A percentile compares a stretch with the other conserved stretches of the same genome.
Conservation (phyloP, 2,888 invertebrate species). For the Pristionchus japonicus region DNA sequence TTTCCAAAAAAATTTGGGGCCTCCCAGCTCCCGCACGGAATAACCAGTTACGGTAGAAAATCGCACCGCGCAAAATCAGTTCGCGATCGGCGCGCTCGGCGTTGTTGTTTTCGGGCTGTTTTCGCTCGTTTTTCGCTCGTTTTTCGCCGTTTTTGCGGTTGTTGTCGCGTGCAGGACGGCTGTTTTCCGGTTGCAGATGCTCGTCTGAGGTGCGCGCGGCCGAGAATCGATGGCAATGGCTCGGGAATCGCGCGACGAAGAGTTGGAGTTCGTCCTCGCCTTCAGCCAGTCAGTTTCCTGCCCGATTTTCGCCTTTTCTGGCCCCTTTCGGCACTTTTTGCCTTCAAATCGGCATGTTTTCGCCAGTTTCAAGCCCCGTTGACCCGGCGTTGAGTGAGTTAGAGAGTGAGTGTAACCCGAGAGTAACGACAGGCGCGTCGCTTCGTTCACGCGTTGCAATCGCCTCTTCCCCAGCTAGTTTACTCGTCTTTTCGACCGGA, state of each 20-base stretch:
- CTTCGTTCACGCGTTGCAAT: neutral
- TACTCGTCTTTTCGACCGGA: too few relatives aligned
- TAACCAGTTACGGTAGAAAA: too few relatives aligned
- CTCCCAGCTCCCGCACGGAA: too few relatives aligned
- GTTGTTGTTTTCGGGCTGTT: neutral
- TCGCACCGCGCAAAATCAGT: too few relatives aligned
- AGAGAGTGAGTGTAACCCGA: neutral
- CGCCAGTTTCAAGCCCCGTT: neutral
- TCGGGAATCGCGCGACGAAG: slow-evolving; percentile 50
- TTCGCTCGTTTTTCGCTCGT: neutral
- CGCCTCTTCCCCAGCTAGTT: neutral
- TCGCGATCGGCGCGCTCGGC: neutral
- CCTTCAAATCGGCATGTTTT: neutral
- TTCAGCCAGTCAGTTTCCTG: slow-evolving; percentile 54
- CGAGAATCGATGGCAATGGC: neutral
- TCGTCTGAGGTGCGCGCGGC: neutral
- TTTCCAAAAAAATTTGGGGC: too few relatives aligned
- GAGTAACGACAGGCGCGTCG: neutral
- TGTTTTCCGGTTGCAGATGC: neutral
- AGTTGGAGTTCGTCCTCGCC: slow-evolving; percentile 58
- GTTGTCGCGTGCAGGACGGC: neutral
- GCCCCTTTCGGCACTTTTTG: neutral
- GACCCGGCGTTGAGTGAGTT: neutral
- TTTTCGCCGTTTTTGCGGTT: neutral
- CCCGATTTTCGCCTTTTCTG: neutral